Percentiles rank a stretch among this genome's conserved stretches.
Conservation (phyloP, 2,113 vertebrate genomes). For the Brevimyrus niger region DNA sequence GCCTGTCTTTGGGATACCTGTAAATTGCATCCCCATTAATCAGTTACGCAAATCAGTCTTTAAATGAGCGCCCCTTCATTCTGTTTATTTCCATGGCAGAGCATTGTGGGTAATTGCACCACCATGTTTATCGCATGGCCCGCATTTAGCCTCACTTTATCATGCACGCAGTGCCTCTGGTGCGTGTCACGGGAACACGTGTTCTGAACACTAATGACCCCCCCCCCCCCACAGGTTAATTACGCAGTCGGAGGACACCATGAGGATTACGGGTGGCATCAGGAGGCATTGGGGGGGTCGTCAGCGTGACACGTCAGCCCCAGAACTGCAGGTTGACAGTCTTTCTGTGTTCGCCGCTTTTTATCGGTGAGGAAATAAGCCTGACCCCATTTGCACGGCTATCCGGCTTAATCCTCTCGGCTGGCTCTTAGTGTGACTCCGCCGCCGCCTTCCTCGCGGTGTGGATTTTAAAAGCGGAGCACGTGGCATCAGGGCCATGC, state of each 20-base stretch:
- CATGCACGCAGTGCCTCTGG: not conserved
- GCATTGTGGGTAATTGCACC: constrained; percentile 45
- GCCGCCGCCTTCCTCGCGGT: constrained; percentile 51
- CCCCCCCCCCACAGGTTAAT: not conserved
- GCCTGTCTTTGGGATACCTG: not conserved
- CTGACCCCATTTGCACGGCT: constrained; percentile 51
- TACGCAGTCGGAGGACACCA: not conserved
- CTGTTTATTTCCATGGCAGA: constrained; percentile 42
- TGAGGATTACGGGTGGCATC: constrained; percentile 25
- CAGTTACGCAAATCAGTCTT: constrained; percentile 40
- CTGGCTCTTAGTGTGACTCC: constrained; percentile 49
- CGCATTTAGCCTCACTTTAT: not conserved
- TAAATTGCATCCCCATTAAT: constrained; percentile 41
- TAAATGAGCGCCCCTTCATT: constrained; percentile 43
- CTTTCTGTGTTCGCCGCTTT: constrained; percentile 46
- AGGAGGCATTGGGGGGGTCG: constrained; percentile 11
- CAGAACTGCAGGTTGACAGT: constrained; percentile 58
- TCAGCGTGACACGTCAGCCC: constrained; percentile 56
- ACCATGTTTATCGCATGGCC: constrained; percentile 30
- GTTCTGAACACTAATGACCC: constrained; percentile 8
- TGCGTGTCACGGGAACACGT: not conserved
- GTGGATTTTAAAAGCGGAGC: not conserved
- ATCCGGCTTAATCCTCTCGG: constrained; percentile 34
- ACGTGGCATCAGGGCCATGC: not conserved
- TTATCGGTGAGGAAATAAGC: constrained; percentile 59